Base-by-base conservation (phyloP, 2,888 invertebrate species). In the Shargacucullia verbasci region DNA sequence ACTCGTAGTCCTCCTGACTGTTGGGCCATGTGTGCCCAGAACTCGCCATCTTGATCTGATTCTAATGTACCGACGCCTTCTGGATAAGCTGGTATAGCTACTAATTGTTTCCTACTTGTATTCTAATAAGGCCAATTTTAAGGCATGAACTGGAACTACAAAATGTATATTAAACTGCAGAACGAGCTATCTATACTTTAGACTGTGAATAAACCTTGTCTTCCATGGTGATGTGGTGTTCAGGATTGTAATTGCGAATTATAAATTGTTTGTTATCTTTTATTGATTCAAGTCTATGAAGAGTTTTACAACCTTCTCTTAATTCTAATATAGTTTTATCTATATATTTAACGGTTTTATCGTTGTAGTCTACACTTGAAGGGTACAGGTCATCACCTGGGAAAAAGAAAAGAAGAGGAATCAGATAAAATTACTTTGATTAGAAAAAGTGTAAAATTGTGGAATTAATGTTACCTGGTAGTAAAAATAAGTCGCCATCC, bases 1-100 rank as follows among this genome's bases (percentile, higher is more conserved):
- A 94, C 90, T 98, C 98, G 91, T 99, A 99, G 88, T 98, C 98
- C 81, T 99, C 98, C 90, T 98, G 98, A 85, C 96, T 96, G 93
- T 98, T 99, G 70, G 99, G 97, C 99, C 99, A 99, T 79, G 95
- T 83, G 63, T 91, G 90, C 43, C 91, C 87, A 0, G 87, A 84
- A 13, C 87, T 82, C 66, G 91, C 91, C 89, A 90, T 91, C 33
- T 69, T 84, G 43, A 59, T 43, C 15, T 50, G 52, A 50, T 35
- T 58, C 40, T 59, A 47, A 53, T 62, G 48, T 45, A 38, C 14
- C 45, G 52, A 67, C 46, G 37, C 12, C 11, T 44, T n/a, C n/a
- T n/a, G n/a, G 44, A 57, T 41, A 35, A 43, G 50, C 81, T 90
- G 90, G 81, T 92, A 89, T 72, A 93, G 91, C 89, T 95, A 95